Conservation (phyloP, 2,888 invertebrate genomes). For the Scaptomyza tumidula region DNA sequence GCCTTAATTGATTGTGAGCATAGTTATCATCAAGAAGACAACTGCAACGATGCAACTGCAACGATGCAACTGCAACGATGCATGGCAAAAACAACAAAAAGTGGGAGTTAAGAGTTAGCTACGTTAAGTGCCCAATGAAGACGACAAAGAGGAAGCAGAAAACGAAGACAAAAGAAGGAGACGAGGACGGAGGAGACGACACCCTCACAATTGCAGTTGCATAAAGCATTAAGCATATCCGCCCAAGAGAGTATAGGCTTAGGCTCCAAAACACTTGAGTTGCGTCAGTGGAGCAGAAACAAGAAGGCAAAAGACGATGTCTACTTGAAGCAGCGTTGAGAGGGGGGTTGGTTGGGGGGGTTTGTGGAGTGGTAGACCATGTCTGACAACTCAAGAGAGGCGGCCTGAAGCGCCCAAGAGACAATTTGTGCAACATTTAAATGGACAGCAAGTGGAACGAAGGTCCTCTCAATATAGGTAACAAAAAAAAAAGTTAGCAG, state of each 20-base stretch:
- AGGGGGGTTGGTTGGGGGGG: no score
- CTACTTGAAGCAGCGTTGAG: no score
- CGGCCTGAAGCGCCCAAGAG: slow-evolving; percentile 58
- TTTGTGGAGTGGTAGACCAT: not conserved
- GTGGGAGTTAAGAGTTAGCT: slow-evolving; percentile 34
- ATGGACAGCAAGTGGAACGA: slow-evolving; percentile 33
- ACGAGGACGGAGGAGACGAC: slow-evolving; percentile 5
- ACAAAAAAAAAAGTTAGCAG: slow-evolving; percentile 36
- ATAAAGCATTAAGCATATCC: slow-evolving; percentile 50
- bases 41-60: slow-evolving; percentile 13
- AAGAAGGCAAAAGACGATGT: slow-evolving; percentile 10
- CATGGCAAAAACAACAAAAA: slow-evolving; percentile 30
- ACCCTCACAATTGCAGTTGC: slow-evolving; percentile 39
- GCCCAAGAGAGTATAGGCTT: slow-evolving; percentile 18
- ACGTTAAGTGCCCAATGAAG: slow-evolving; percentile 9
- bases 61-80: slow-evolving; percentile 29
- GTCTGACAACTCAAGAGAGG: slow-evolving; percentile 32
- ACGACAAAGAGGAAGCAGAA: not conserved
- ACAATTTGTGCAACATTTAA: slow-evolving; percentile 71
- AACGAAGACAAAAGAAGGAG: not conserved
- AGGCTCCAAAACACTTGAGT: slow-evolving; percentile 30
- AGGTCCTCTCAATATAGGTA: slow-evolving; percentile 30
- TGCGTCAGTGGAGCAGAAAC: slow-evolving; percentile 57
- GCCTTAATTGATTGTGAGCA: slow-evolving; percentile 53
- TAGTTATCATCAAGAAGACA: slow-evolving; percentile 7